Percentiles rank a stretch among this genome's conserved stretches.
phyloP scores from a whole-genome alignment of 2,113 vertebrate species.

The Probosciger aterrimus region DNA sequence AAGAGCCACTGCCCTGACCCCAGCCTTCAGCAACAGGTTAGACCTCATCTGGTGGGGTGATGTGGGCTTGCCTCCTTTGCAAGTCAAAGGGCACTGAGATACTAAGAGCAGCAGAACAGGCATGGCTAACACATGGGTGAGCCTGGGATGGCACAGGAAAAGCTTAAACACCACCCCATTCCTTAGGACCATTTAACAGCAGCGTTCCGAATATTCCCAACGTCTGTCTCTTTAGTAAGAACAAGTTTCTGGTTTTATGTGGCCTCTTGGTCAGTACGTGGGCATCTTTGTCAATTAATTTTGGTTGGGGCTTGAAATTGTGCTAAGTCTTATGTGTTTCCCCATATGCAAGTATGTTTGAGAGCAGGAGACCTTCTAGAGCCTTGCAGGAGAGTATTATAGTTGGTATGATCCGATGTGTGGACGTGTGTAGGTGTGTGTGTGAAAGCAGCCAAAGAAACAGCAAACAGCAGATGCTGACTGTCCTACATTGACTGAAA shows the following conservation, averaged over 20 bases:
- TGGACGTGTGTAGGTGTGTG: fast-evolving
- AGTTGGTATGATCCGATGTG: fast-evolving
- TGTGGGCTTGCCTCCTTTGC: neutral
- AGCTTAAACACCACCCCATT: neutral
- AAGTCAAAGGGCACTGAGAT: neutral
- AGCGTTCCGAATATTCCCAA: neutral
- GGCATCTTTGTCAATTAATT: neutral
- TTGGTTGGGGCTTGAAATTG: neutral
- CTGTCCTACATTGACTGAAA: neutral
- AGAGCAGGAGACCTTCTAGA: neutral
- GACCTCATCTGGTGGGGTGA: neutral
- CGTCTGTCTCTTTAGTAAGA: neutral
- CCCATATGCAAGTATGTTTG: neutral
- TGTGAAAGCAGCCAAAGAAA: neutral
- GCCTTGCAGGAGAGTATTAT: neutral
- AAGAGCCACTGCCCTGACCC: neutral
- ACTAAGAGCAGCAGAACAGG: neutral
- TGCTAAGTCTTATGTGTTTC: neutral
- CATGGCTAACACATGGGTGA: fast-evolving
- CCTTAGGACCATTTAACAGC: neutral
- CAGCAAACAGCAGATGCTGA: neutral
- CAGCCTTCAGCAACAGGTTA: neutral
- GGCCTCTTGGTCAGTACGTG: too few species aligned
- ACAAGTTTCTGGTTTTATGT: neutral
- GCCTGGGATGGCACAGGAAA: neutral